Base-by-base conservation (phyloP, 2,888 invertebrate species). In the Trichogramma dendrolimi region DNA sequence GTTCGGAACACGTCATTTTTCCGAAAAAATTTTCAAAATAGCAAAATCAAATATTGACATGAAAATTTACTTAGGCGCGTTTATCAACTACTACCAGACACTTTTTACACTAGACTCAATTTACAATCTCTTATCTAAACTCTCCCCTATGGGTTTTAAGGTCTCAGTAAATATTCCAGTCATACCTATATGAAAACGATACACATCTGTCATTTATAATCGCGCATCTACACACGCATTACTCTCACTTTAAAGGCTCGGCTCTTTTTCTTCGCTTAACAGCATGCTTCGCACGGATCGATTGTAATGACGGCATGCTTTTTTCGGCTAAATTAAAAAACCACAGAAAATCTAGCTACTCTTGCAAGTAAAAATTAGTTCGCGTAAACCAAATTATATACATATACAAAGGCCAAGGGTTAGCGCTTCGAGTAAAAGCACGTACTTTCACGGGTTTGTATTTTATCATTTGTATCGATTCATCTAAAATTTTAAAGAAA, bases 401-500 rank as follows among this genome's bases (percentile, higher is more conserved):
- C 27, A 59, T 57, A 53, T 47, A 38, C 52, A 52, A 55, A 60
- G 60, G 61, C 56, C 58, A 57, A 53, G 53, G 54, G 43, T 63
- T 51, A 59, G 56, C 52, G 47, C 27, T 11, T 55, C 68, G 72
- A 67, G 70, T 71, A 75, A 71, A 77, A 76, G 75, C 77, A 73
- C 72, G 73, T 78, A 78, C 78, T 78, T 78, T 78, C 78, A 78
- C 78, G 76, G 76, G 75, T 78, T 78, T 78, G 73, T 78, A 71
- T 76, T 72, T 68, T 55, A 56, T 55, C 67, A 67, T 55, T 66
- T 74, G 71, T n/a, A 11, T 49, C 14, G 10, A 49, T 49, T 14
- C 49, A 11, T 11, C 40, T 40, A n/a, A 40, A 54, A 54, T 55
- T 7, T 44, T 42, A 43, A 43, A 6, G 40, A 44, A 56, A 57